Conservation (phyloP, 23 tunicate species). For the Halocynthia roretzi region DNA sequence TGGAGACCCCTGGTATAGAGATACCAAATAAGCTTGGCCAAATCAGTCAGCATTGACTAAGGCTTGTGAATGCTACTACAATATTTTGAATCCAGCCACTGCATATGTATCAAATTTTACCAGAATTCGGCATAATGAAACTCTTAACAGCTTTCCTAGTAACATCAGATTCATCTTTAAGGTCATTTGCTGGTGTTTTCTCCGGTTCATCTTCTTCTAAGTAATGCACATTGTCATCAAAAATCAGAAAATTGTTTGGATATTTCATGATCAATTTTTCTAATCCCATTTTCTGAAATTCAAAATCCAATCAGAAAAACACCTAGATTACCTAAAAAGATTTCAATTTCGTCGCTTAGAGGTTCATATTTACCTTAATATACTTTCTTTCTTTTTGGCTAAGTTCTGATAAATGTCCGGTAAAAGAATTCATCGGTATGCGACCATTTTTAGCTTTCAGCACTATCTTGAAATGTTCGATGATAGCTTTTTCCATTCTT, state of each 20-base stretch:
- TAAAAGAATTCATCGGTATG: constrained; percentile 19
- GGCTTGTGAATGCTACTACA: no score
- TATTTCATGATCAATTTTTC: constrained; percentile 39
- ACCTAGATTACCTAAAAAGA: neutral
- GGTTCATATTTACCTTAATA: constrained; percentile 2
- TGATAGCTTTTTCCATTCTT: constrained; percentile 8
- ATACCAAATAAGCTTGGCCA: no score
- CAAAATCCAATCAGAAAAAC: neutral
- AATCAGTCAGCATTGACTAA: no score
- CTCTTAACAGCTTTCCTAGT: neutral
- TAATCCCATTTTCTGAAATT: constrained; percentile 50
- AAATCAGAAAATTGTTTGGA: constrained; percentile 42
- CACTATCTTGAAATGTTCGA: constrained; percentile 8
- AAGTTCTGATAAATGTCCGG: constrained; percentile 15
- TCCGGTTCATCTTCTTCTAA: constrained; percentile 1
- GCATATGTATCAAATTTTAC: no score
- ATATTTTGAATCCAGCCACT: no score
- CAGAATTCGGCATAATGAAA: no score
- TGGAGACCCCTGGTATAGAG: no score
- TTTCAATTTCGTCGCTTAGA: neutral
- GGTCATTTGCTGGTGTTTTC: neutral
- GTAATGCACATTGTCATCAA: constrained; percentile 29
- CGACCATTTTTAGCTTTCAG: constrained; percentile 18
- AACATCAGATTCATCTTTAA: neutral
- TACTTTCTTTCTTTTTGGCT: constrained; percentile 18